Percentiles rank a stretch among this genome's conserved stretches.
These are phyloP conservation scores for Halcyon malimbica DNA, from an alignment of 2,113 vertebrate genomes.

Conservation along the genomic window DNA sequence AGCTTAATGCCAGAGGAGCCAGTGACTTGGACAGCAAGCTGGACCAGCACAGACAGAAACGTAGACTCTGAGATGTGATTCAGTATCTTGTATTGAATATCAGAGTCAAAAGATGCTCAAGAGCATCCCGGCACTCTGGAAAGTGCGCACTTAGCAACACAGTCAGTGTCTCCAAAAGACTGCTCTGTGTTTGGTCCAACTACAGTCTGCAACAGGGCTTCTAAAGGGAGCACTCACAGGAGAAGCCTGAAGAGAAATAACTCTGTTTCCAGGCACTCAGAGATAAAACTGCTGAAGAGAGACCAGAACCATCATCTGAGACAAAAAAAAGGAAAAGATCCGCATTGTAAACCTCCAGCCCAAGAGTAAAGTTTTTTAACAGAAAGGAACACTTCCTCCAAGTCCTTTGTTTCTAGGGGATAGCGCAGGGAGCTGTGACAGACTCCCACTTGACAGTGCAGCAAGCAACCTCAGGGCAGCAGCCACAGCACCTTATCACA, in stretches of 20 bases:
- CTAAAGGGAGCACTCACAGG: not conserved
- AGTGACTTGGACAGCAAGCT: not conserved
- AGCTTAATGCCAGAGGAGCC: not conserved
- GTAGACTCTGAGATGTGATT: not conserved
- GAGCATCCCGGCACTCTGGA: not conserved
- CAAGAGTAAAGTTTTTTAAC: not conserved
- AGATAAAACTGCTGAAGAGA: not conserved
- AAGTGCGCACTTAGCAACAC: fast-evolving
- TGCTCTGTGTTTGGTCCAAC: not conserved
- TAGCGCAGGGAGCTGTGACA: fast-evolving
- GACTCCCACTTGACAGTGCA: not conserved
- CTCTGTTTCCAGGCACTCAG: not conserved
- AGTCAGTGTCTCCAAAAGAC: not conserved
- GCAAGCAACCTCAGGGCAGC: not conserved
- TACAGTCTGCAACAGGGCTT: not conserved
- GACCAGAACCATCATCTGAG: not conserved
- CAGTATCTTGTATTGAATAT: not conserved
- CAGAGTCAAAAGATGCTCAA: not conserved
- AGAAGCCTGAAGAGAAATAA: not conserved
- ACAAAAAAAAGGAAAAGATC: not conserved
- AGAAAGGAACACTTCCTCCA: not conserved
- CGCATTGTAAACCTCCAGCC: not conserved
- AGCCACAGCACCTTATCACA: not conserved
- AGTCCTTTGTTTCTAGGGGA: not conserved
- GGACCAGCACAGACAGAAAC: not conserved